Conservation (phyloP, 2,888 invertebrate genomes). For the Panzeria rudis region DNA sequence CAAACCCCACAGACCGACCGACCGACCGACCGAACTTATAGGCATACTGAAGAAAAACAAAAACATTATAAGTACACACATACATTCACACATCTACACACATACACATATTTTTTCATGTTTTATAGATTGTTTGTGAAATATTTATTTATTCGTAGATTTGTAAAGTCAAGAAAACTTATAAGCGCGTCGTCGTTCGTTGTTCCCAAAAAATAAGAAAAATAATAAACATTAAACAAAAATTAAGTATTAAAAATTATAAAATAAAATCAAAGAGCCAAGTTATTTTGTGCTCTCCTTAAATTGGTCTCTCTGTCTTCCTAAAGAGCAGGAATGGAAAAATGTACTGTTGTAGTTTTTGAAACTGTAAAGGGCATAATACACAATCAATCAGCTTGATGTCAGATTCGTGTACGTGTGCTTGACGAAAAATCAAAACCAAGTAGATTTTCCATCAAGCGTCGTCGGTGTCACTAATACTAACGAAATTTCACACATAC, state of each 20-base stretch:
- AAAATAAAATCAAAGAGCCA: conserved; percentile 69
- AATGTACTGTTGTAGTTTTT: background rate
- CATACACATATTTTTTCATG: background rate
- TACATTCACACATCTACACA: background rate
- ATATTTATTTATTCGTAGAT: conserved; percentile 60
- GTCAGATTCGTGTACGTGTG: too few relatives aligned
- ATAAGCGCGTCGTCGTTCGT: conserved; percentile 66
- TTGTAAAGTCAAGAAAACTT: conserved; percentile 71
- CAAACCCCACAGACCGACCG: conserved; percentile 1
- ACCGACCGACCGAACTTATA: conserved; percentile 12
- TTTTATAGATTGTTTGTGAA: conserved; percentile 57
- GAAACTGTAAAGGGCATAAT: too few relatives aligned
- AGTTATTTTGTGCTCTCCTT: conserved; percentile 51
- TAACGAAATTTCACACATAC: too few relatives aligned
- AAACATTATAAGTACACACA: conserved; percentile 13
- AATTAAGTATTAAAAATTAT: conserved; percentile 53
- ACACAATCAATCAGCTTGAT: too few relatives aligned
- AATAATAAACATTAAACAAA: conserved; percentile 24
- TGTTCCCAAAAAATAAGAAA: conserved; percentile 64
- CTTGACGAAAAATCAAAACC: too few relatives aligned
- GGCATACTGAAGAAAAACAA: conserved; percentile 19
- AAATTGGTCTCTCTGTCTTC: conserved; percentile 8
- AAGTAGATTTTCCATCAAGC: too few relatives aligned
- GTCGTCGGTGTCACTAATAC: too few relatives aligned
- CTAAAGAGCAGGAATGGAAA: conserved; percentile 2